phyloP scores from a whole-genome alignment of 30 jellyfish, hydroid and myxozoan species.

The Turritopsis rubra region DNA sequence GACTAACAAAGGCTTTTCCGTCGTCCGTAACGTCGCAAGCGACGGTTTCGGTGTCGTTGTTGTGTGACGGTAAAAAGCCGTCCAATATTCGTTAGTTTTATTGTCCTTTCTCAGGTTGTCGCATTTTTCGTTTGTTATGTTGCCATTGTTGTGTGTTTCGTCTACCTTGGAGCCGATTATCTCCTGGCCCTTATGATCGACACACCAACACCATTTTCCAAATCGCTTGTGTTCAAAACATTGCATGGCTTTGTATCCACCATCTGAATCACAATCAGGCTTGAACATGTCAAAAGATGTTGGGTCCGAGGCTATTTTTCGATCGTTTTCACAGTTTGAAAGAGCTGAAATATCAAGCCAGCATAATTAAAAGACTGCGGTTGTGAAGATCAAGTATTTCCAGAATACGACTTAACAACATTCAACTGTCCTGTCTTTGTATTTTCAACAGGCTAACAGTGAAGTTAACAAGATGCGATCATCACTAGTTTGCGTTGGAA shows the following conservation, averaged over 20 bases:
- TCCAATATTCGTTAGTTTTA: conserved; percentile 70
- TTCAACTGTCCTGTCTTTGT: too few species aligned
- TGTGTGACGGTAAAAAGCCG: conserved; percentile 81
- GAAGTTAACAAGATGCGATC: too few species aligned
- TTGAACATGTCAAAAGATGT: conserved; percentile 76
- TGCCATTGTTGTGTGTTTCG: conserved; percentile 50
- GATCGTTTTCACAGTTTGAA: conserved; percentile 74
- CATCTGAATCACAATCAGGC: conserved; percentile 90
- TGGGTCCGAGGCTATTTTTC: conserved; percentile 70
- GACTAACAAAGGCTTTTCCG: background rate
- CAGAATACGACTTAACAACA: too few species aligned
- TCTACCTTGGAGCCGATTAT: conserved; percentile 66
- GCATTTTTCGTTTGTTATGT: conserved; percentile 64
- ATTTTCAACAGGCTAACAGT: too few species aligned
- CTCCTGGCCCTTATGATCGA: conserved; percentile 73
- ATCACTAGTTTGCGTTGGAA: too few species aligned
- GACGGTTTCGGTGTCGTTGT: conserved; percentile 47
- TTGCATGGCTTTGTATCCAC: conserved; percentile 84
- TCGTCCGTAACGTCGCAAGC: background rate
- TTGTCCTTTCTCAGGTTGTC: conserved; percentile 47
- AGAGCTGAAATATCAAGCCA: too few species aligned
- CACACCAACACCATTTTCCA: conserved; percentile 99
- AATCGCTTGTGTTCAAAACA: conserved; percentile 58
- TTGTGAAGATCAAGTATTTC: too few species aligned
- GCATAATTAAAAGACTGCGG: too few species aligned